Evolutionary conservation across 1,140 invertebrate species (phyloP).

Genomic region (Homarus americanus): DNA sequence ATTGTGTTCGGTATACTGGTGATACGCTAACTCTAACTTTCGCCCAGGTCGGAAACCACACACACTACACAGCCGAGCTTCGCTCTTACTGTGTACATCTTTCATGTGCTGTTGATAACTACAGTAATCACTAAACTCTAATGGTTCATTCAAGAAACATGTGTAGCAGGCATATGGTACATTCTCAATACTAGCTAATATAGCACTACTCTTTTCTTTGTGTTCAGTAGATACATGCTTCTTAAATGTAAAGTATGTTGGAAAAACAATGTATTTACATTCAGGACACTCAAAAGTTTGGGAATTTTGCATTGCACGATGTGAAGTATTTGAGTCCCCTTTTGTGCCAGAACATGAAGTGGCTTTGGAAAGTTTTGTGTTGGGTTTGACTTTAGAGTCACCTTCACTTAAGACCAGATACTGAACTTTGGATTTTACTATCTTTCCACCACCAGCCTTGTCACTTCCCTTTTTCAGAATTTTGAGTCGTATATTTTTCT

Average conservation of each 20-base stretch:
- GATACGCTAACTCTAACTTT: constrained; percentile 60
- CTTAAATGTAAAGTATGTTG: constrained; percentile 52
- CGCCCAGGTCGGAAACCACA: constrained; percentile 54
- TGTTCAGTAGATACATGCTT: constrained; percentile 58
- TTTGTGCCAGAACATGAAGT: constrained; percentile 4
- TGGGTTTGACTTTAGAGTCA: constrained; percentile 29
- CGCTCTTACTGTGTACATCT: constrained; percentile 53
- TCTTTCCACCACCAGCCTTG: constrained; percentile 70
- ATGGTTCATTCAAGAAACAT: constrained; percentile 58
- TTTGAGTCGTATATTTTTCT: constrained; percentile 91
- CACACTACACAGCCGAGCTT: constrained; percentile 43
- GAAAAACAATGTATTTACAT: constrained; percentile 44
- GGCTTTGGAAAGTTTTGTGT: constrained; percentile 25
- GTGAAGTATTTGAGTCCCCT: constrained; percentile 5
- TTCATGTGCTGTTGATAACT: constrained; percentile 68
- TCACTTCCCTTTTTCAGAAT: constrained; percentile 83
- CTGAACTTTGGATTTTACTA: constrained; percentile 78
- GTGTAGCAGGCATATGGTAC: constrained; percentile 66
- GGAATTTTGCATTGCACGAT: constrained; percentile 3
- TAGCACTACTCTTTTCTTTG: constrained; percentile 55
- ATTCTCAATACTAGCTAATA: constrained; percentile 51
- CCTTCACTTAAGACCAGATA: constrained; percentile 79
- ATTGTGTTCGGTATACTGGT: constrained; percentile 62
- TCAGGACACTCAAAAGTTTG: constrained; percentile 57
- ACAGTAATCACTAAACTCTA: constrained; percentile 62